Evolutionary conservation across 2,113 vertebrate genomes (phyloP).

Genomic region (Phasianus colchicus): DNA sequence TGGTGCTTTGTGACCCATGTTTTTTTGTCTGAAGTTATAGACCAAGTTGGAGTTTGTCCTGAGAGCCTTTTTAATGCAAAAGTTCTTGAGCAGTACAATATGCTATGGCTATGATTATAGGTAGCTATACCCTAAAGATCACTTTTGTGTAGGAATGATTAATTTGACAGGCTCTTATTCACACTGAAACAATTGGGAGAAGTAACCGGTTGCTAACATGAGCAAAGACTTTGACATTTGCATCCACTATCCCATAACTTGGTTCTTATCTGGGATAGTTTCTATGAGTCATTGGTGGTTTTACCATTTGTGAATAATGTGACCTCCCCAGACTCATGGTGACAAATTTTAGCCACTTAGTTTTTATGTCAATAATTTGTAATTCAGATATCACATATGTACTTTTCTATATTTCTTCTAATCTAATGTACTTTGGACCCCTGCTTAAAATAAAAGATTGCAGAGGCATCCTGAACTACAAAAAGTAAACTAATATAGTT

Average conservation of each 20-base stretch:
- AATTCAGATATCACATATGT: not conserved
- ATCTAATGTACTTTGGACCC: not conserved
- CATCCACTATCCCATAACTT: not conserved
- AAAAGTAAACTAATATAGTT: not conserved
- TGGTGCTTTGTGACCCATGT: not conserved
- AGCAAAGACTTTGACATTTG: not conserved
- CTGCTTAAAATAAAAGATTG: not conserved
- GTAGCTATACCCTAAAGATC: not conserved
- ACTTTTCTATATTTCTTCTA: not conserved
- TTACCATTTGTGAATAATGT: not conserved
- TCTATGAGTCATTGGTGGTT: not conserved
- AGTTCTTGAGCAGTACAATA: not conserved
- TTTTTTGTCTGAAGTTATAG: not conserved
- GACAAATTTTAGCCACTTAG: not conserved
- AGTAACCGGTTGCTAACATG: not conserved
- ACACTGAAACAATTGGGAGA: not conserved
- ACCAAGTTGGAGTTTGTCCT: not conserved
- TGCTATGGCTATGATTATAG: not conserved
- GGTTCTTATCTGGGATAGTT: not conserved
- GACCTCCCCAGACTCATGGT: not conserved
- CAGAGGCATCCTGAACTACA: not conserved
- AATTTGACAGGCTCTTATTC: slow-evolving; percentile 19
- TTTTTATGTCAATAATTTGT: not conserved
- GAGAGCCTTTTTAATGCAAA: not conserved
- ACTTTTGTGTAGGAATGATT: not conserved